A percentile compares a stretch with the other conserved stretches of the same genome.
Evolutionary conservation across 2,888 invertebrate genomes (phyloP).

Genomic region (Craniophora ligustri): DNA sequence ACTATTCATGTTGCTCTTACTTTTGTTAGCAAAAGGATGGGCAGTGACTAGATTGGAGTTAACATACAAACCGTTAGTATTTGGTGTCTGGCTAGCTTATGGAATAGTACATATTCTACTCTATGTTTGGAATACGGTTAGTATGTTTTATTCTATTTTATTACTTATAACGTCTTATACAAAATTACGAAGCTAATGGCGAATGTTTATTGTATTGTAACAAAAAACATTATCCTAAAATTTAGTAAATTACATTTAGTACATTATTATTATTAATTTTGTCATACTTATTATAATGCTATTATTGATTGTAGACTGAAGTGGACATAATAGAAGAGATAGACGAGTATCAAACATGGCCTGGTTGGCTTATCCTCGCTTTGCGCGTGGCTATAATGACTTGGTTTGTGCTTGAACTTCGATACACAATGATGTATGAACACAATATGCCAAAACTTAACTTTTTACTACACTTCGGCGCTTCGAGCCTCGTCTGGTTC

Average conservation of each 20-base stretch:
- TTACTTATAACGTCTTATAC: too few relatives aligned
- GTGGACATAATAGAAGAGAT: conserved; percentile 98
- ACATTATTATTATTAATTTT: too few relatives aligned
- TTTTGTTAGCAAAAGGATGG: conserved; percentile 98
- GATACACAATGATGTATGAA: conserved; percentile 86
- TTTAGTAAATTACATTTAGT: too few relatives aligned
- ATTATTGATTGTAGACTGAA: conserved; percentile 91
- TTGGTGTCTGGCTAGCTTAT: conserved; percentile 97
- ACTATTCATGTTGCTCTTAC: conserved; percentile 96
- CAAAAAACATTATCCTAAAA: too few relatives aligned
- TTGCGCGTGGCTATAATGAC: conserved; percentile 95
- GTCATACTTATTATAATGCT: background rate
- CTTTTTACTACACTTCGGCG: conserved; percentile 98
- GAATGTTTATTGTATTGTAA: too few relatives aligned
- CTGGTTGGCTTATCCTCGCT: conserved; percentile 97
- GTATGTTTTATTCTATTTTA: too few relatives aligned
- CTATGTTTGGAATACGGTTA: conserved; percentile 98
- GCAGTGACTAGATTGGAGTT: conserved; percentile 97
- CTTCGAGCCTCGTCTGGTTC: conserved; percentile 99
- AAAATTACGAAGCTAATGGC: too few relatives aligned
- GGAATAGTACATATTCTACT: conserved; percentile 96
- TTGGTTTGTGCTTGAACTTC: conserved; percentile 95
- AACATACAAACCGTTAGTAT: conserved; percentile 94
- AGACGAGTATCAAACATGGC: conserved; percentile 99
- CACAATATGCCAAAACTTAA: conserved; percentile 92